These are phyloP conservation scores for Mallotus villosus DNA, from an alignment of 2,797 vertebrate species.

Conservation along the genomic window DNA sequence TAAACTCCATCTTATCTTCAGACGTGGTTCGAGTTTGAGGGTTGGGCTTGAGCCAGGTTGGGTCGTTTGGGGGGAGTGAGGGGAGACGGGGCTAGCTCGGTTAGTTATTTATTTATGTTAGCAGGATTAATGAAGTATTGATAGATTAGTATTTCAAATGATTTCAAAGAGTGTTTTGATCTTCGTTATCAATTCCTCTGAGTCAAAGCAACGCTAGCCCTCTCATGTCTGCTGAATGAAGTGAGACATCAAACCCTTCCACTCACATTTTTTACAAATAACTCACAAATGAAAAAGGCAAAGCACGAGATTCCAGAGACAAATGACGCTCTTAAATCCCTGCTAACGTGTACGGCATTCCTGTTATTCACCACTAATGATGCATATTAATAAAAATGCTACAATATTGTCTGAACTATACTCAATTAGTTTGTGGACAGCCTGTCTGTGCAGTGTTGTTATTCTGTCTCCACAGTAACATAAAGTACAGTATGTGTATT, in stretches of 20 bases:
- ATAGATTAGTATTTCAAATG: not conserved
- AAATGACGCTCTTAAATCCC: no score
- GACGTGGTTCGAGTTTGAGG: not conserved
- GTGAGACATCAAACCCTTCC: no score
- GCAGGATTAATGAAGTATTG: not conserved
- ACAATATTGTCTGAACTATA: not conserved
- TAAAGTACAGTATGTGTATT: no score
- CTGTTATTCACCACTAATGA: no score
- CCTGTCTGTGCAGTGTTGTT: not conserved
- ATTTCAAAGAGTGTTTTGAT: not conserved
- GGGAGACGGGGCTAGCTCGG: no score
- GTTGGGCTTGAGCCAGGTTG: not conserved
- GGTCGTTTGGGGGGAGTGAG: not conserved
- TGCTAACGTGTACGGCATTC: no score
- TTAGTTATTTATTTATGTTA: not conserved
- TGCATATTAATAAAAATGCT: no score
- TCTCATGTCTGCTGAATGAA: not conserved
- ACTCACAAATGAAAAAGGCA: no score
- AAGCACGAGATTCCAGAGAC: no score
- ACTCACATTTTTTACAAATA: no score
- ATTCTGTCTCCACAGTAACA: not conserved
- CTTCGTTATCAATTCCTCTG: not conserved
- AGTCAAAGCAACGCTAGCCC: not conserved
- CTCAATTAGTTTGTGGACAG: not conserved
- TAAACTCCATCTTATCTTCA: not conserved